Conservation (phyloP, 2,888 invertebrate species). For the Caenorhabditis sp. region DNA sequence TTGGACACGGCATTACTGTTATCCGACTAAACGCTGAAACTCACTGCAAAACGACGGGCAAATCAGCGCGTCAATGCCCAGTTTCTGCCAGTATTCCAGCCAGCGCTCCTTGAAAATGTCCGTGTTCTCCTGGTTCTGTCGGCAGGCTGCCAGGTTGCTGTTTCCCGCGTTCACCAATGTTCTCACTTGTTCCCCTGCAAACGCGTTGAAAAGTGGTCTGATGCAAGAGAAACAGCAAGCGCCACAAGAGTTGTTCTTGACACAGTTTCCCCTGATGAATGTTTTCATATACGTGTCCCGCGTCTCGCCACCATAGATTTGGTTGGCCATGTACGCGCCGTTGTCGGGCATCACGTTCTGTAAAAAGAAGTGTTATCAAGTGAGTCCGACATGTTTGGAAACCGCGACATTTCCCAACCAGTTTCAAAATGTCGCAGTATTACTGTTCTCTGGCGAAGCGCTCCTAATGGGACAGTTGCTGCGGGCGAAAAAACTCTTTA, state of each 20-base stretch:
- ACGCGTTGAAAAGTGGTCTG: too few relatives aligned
- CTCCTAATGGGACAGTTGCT: too few relatives aligned
- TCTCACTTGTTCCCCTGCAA: slow-evolving; percentile 21
- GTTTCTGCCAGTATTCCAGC: slow-evolving; percentile 68
- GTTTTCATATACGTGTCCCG: slow-evolving; percentile 76
- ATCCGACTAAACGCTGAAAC: too few relatives aligned
- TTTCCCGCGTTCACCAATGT: slow-evolving; percentile 66
- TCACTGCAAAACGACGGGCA: slow-evolving; percentile 82
- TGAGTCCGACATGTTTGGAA: too few relatives aligned
- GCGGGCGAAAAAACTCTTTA: too few relatives aligned
- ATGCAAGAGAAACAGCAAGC: too few relatives aligned
- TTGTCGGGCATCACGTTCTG: slow-evolving; percentile 79
- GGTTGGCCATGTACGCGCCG: slow-evolving; percentile 73
- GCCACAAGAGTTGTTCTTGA: too few relatives aligned
- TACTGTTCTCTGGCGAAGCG: too few relatives aligned
- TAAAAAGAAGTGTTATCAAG: slow-evolving; percentile 2
- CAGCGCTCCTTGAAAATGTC: slow-evolving; percentile 76
- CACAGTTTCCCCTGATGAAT: slow-evolving; percentile 62
- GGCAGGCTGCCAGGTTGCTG: slow-evolving; percentile 64
- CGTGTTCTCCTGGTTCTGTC: slow-evolving; percentile 75
- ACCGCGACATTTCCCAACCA: too few relatives aligned
- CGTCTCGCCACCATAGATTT: slow-evolving; percentile 72
- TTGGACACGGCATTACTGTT: too few relatives aligned
- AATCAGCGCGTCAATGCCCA: slow-evolving; percentile 83
- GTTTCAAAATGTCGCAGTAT: too few relatives aligned